Evolutionary conservation across 1,140 invertebrate genomes (phyloP), one percentile per base, ranked within the genome.

Genomic region (Cheumatopsyche charites): DNA sequence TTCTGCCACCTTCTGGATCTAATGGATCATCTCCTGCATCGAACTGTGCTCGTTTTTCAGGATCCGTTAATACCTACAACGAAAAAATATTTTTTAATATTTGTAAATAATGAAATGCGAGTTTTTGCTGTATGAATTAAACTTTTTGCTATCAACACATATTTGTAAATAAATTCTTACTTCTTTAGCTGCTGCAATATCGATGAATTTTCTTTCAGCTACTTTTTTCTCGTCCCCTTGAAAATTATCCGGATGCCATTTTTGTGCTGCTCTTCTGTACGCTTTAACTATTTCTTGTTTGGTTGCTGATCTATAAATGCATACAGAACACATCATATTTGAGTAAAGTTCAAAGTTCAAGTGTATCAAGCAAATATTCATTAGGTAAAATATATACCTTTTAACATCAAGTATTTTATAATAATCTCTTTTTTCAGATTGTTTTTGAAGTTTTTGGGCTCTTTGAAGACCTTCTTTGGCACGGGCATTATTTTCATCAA

Each of bases 231-330:
- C 93, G 63, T 96, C 92, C 5, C 90, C 91, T 75, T 92, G 90
- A 81, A 92, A 99, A 83, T 97, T 97, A 83, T 99, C 98, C 0
- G 98, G 98, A 87, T 99, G 98, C 97, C 97, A 99, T 82, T 98
- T 94, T 82, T 97, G 94, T 13, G 98, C 98, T 65, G 95, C 88
- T 87, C 98, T 98, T 74, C 97, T 89, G 83, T 99, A 99, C 5
- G 97, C 97, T 87, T 98, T 99, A 0, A 90, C 86, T 15, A 99
- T 97, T 82, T 98, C 95, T 78, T 91, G 90, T 83, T 99, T 99
- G 17, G 83, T 90, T 0, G 97, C 97, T 70, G 88, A 92, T 82
- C 94, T 90, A 77, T 29, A 63, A 71, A 43, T 9, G 15, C 61
- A 65, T 29, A 6, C 62, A 67, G 43, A 13, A 67, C 0, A 36